These are phyloP conservation scores for Natator depressus DNA, from an alignment of 2,113 vertebrate species.

Conservation along the genomic window DNA sequence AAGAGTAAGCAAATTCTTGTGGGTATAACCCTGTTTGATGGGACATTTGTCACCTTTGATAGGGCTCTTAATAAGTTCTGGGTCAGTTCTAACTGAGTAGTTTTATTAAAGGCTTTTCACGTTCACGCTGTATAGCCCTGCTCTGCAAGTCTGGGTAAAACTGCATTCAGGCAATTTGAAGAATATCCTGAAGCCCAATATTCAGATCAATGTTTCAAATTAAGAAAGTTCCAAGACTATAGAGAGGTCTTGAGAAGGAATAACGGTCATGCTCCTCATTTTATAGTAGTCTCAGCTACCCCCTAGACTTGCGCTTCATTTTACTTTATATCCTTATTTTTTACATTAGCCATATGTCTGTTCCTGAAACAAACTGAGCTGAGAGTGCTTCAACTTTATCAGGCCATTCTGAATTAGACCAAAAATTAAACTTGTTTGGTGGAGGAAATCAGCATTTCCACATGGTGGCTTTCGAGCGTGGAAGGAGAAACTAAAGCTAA, in stretches of 20 bases:
- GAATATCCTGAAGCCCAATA: background rate
- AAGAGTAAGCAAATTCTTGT: background rate
- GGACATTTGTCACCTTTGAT: background rate
- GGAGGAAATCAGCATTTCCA: background rate
- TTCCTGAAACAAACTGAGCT: background rate
- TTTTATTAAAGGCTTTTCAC: background rate
- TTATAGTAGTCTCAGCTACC: background rate
- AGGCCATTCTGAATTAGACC: background rate
- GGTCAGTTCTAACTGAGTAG: background rate
- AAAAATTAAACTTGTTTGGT: background rate
- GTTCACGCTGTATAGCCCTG: background rate
- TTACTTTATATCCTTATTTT: background rate
- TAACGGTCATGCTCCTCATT: background rate
- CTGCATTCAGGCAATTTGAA: background rate
- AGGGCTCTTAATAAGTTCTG: background rate
- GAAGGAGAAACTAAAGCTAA: background rate
- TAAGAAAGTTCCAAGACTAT: background rate
- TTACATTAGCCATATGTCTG: background rate
- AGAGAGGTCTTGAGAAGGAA: background rate
- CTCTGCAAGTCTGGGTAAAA: background rate
- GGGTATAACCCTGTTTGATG: background rate
- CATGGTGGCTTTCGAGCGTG: background rate
- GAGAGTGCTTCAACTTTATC: background rate
- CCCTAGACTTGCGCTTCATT: background rate
- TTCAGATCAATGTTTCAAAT: background rate